A percentile compares a stretch with the other conserved stretches of the same genome.
Evolutionary conservation across 2,888 invertebrate genomes (phyloP).

Genomic region (Spicauda simplicius): DNA sequence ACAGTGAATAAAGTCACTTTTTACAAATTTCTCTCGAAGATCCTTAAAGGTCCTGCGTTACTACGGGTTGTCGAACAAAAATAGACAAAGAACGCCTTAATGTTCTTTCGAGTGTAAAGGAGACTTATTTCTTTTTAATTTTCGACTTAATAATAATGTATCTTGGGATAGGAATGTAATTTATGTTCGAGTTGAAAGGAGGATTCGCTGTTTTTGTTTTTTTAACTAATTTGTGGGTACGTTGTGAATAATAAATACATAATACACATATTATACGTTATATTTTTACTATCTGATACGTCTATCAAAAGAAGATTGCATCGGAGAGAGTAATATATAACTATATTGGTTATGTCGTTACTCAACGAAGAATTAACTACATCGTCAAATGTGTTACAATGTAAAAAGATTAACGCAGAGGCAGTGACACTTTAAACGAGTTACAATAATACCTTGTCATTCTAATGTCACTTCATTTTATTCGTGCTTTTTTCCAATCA

Average conservation of each 20-base stretch:
- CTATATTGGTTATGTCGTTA: not conserved
- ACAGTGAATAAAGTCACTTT: slow-evolving; percentile 45
- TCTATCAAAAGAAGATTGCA: slow-evolving; percentile 19
- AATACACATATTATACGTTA: slow-evolving; percentile 18
- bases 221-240: slow-evolving; percentile 32
- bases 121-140: slow-evolving; percentile 58
- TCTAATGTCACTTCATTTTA: too few species aligned
- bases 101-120: slow-evolving; percentile 71
- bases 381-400: too few species aligned
- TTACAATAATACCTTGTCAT: too few species aligned
- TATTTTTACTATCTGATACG: slow-evolving; percentile 17
- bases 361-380: too few species aligned
- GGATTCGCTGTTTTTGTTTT: slow-evolving; percentile 22
- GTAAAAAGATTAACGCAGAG: too few species aligned
- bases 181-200: slow-evolving; percentile 38
- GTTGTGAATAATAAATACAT: slow-evolving; percentile 27
- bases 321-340: slow-evolving; percentile 28
- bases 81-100: slow-evolving; percentile 65
- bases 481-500: too few species aligned
- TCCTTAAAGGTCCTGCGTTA: slow-evolving; percentile 70
- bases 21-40: slow-evolving; percentile 41
- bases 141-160: slow-evolving; percentile 40
- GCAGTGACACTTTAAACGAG: too few species aligned
- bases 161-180: slow-evolving; percentile 40
- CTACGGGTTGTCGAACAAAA: slow-evolving; percentile 75